Base-by-base conservation (phyloP, 2,888 invertebrate species). In the Leucozona laternaria region DNA sequence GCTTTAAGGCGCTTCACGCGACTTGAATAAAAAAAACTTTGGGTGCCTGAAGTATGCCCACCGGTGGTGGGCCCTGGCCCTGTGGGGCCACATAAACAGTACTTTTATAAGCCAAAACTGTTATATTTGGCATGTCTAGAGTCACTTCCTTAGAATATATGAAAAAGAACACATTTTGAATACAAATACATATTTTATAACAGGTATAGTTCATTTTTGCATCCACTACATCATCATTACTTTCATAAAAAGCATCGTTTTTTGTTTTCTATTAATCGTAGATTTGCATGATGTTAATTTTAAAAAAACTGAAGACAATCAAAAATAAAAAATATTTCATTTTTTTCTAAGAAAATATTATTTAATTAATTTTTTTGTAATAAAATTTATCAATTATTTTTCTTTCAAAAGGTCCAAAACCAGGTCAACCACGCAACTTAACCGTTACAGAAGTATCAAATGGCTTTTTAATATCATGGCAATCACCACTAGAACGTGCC, bases 401-500 rank as follows among this genome's bases (percentile, higher is more conserved):
- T 43, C 11, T n/a, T 43, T 6, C n/a, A 6, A 64, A 34, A 98
- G 98, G 98, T 93, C 98, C 98, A 80, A 96, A 96, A 93, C 98
- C 99, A 70, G 96, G 97, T 90, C 96, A 97, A 64, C 98, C 98
- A 37, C 95, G 96, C 89, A 98, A 98, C 93, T 94, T 98, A 89
- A 97, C 97, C 72, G 97, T 98, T 88, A 96, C 96, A 66, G 97
- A 97, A 93, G 96, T 97, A 88, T 96, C 96, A 92, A 97, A 97
- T 92, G 97, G 97, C 89, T 97, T 98, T 93, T 95, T 97, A 89
- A 97, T 98, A 92, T 96, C 97, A 90, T 98, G 98, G 98, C 96
- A 96, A 93, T 95, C 96, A 89, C 98, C 98, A 34, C 91, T 96
- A 89, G 97, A 98, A 92, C 95, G 96, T 89, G 95, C 96, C 72